A percentile compares a stretch with the other conserved stretches of the same genome.
Conservation (phyloP, 2,888 invertebrate species). For the Sesia apiformis region DNA sequence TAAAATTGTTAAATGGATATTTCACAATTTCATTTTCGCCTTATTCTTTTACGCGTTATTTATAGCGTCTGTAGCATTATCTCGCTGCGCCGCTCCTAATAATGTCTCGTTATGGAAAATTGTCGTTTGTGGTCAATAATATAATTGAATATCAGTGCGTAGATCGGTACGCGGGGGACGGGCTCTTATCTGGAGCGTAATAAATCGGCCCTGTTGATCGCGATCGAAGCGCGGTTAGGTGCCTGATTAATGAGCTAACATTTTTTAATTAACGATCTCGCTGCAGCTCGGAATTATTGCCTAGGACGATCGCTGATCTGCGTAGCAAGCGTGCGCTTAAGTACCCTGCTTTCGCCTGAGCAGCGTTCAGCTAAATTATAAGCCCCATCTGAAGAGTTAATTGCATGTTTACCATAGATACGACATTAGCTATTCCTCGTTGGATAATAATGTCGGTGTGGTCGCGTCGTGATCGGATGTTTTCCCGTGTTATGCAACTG, state of each 20-base stretch:
- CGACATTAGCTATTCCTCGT: conserved; percentile 33
- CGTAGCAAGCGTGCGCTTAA: conserved; percentile 4
- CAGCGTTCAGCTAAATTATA: conserved; percentile 38
- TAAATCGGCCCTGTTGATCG: conserved; percentile 45
- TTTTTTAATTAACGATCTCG: conserved; percentile 51
- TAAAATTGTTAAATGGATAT: conserved; percentile 13
- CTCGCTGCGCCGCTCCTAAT: conserved; percentile 16
- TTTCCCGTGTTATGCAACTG: conserved; percentile 47
- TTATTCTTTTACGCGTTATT: conserved; percentile 12
- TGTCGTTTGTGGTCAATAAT: conserved; percentile 28
- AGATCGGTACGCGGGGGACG: conserved; percentile 20
- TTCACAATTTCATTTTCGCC: conserved; percentile 9
- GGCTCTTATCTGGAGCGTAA: conserved; percentile 47
- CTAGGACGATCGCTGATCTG: conserved; percentile 18
- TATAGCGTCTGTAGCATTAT: conserved; percentile 13
- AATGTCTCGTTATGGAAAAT: conserved; percentile 27
- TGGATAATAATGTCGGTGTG: conserved; percentile 34
- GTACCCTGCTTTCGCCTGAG: conserved; percentile 27
- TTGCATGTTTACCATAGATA: conserved; percentile 39
- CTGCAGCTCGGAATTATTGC: conserved; percentile 28
- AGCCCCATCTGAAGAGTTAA: conserved; percentile 35
- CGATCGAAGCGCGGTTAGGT: conserved; percentile 32
- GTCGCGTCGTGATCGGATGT: conserved; percentile 46
- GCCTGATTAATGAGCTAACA: conserved; percentile 48
- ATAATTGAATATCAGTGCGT: conserved; percentile 29